Evolutionary conservation across 1,140 invertebrate species (phyloP).

Genomic region (Plutomurus gul): DNA sequence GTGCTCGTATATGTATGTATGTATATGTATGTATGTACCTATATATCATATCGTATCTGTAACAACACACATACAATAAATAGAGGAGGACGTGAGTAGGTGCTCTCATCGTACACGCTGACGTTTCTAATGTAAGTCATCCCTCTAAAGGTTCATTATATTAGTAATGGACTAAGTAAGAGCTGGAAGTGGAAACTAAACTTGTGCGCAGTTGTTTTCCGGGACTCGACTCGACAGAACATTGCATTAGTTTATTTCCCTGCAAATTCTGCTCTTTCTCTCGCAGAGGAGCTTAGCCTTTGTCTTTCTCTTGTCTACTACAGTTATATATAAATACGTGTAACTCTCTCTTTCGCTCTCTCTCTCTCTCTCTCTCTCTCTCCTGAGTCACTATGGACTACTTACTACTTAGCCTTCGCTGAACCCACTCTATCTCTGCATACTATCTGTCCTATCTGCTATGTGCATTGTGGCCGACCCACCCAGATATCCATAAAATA

Average conservation of each 20-base stretch:
- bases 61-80: too few species aligned
- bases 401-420: too few species aligned
- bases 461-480: too few species aligned
- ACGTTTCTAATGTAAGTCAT: constrained; percentile 35
- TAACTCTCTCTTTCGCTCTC: neutral
- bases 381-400: constrained; percentile 16
- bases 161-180: constrained; percentile 27
- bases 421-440: too few species aligned
- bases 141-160: constrained; percentile 28
- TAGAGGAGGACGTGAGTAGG: too few species aligned
- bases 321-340: neutral
- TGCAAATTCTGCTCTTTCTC: neutral
- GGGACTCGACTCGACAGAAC: neutral
- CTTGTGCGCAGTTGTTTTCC: constrained; percentile 33
- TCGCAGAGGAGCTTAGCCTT: neutral
- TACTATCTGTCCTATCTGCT: too few species aligned
- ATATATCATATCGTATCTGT: too few species aligned
- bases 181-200: constrained; percentile 18
- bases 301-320: neutral
- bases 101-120: neutral
- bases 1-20: too few species aligned
- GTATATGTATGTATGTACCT: too few species aligned
- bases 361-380: neutral
- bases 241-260: constrained; percentile 8
- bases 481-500: too few species aligned